Evolutionary conservation across 2,113 vertebrate genomes (phyloP), one percentile per base, ranked within the genome.

Genomic region (Hymenochirus boettgeri): DNA sequence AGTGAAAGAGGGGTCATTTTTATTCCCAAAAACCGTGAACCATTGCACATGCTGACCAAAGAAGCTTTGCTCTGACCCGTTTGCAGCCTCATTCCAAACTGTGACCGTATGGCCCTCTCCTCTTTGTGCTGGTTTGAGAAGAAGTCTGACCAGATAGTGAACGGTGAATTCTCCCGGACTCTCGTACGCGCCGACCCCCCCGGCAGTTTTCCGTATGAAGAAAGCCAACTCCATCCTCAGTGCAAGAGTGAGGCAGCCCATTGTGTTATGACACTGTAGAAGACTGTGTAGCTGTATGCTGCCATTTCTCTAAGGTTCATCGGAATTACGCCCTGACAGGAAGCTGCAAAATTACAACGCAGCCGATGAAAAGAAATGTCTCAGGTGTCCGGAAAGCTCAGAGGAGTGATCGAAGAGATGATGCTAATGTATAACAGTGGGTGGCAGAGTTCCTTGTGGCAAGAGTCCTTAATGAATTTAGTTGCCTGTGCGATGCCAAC

Each of bases 401-500:
- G 71, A 62, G 80, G 60, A 91, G n/a, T 95, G 91, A 82, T 95
- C 37, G 80, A 95, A 58, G 94, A 95, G 76, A 72, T 93, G 58
- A 93, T 85, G 89, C 74, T 96, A 60, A 85, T 92, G 79, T 93
- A 92, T 75, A 96, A 96, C 70, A 83, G 74, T 81, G 57, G 0
- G 83, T 78, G 69, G 84, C 90, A 0, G 66, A 90, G 29, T 75
- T 71, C 25, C 85, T 96, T 58, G 75, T 79, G 23, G 55, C 70
- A 63, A 4, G 51, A 73, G 4, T 4, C 5, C 37, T 88, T 90
- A 2, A 77, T 25, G 46, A 61, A 1, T 0, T 19, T 79, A 71
- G 91, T 86, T n/a, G 1, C 93, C 92, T 0, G 74, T 96, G 18
- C 86, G 94, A 53, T 88, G 90, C 74, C 93, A 97, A 75, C n/a